Evolutionary conservation across 2,888 invertebrate species (phyloP).

Genomic region (Corythucha ciliata): DNA sequence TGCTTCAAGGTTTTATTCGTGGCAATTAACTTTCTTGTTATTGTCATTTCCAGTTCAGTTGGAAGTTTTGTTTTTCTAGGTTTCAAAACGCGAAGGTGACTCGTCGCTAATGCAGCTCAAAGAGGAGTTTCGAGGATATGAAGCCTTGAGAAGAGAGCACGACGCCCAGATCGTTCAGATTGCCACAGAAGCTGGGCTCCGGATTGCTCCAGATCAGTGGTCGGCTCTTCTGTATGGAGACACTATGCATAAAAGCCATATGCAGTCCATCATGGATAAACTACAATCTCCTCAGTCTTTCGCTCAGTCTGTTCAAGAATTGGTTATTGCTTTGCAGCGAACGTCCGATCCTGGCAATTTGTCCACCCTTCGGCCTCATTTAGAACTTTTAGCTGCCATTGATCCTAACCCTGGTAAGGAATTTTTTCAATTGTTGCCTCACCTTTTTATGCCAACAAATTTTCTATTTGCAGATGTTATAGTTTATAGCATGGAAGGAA

Average conservation of each 20-base stretch:
- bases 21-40: background rate
- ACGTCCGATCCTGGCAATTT: slow-evolving; percentile 80
- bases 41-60: background rate
- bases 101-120: slow-evolving; percentile 97
- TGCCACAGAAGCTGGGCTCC: slow-evolving; percentile 89
- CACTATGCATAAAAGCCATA: slow-evolving; percentile 88
- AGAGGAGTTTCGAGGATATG: slow-evolving; percentile 93
- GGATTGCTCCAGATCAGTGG: slow-evolving; percentile 98
- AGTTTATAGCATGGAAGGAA: slow-evolving; percentile 54
- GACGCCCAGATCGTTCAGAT: slow-evolving; percentile 98
- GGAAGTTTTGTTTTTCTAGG: slow-evolving; percentile 45
- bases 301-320: slow-evolving; percentile 75
- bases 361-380: slow-evolving; percentile 62
- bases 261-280: slow-evolving; percentile 84
- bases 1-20: slow-evolving; percentile 74
- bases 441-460: too few relatives aligned
- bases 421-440: too few relatives aligned
- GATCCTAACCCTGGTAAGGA: slow-evolving; percentile 63
- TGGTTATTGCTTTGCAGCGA: slow-evolving; percentile 80
- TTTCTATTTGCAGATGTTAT: slow-evolving; percentile 46
- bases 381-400: slow-evolving; percentile 76
- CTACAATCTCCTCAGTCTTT: slow-evolving; percentile 90
- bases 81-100: slow-evolving; percentile 91
- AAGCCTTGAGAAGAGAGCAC: slow-evolving; percentile 85
- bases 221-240: slow-evolving; percentile 93